Evolutionary conservation across 2,888 invertebrate genomes (phyloP), one percentile per base, ranked within the genome.

Genomic region (Hemaris fuciformis): DNA sequence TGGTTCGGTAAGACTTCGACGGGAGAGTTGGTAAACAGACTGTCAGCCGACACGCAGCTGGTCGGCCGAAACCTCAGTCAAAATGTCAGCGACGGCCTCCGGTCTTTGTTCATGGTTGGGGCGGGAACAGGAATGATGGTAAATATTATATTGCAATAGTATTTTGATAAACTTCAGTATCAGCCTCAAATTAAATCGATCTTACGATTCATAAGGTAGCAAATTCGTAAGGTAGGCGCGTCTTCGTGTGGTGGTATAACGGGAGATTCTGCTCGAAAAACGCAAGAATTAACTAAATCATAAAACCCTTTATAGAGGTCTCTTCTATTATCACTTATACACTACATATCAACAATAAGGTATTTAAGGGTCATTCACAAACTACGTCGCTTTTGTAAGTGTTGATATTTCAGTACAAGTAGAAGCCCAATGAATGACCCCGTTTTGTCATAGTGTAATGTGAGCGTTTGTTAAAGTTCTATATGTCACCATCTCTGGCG

Each of bases 61-160:
- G 98, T 99, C 5, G 98, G 99, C 5, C 95, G 97, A 64, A 97
- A 98, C 41, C 93, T 99, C 0, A 99, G 98, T 60, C 96, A 95
- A 80, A 99, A 99, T 88, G 94, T 99, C 63, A 98, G 98, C 1
- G 99, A 99, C 90, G 99, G 99, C 0, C 87, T 99, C 22, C 92
- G 99, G 56, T 97, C 98, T 0, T 82, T 95, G 2, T 95, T 98
- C 64, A 98, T 98, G 95, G 96, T 97, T 7, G 85, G 95, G 25
- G 97, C 97, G 46, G 98, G 99, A 0, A 95, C 98, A 41, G 96
- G 96, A 25, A 98, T 99, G 97, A 99, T 99, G 99, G 97, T 98
- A 88, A 60, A 42, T 53, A 48, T 48, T 8, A 6, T 23, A 13
- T 25, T n/a, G n/a, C 23, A 10, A 23, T n/a, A n/a, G n/a, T n/a